A percentile compares a stretch with the other conserved stretches of the same genome.
phyloP scores from a whole-genome alignment of 2,797 vertebrate species.

The Eurystomus glaucurus region DNA sequence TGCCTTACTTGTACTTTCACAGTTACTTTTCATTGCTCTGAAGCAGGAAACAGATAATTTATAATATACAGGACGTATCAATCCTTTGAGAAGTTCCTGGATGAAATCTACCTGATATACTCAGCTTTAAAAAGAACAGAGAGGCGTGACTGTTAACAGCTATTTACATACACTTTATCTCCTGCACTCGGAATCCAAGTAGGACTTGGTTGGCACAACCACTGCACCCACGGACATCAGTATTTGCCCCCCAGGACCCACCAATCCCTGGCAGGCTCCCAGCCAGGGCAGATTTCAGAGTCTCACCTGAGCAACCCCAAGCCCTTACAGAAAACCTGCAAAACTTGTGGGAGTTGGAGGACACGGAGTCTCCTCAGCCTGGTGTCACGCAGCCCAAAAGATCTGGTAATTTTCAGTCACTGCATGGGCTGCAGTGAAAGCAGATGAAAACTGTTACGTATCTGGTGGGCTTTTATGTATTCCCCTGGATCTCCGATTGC shows the following conservation, averaged over 20 bases:
- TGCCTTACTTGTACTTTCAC: not conserved
- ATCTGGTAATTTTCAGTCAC: not conserved
- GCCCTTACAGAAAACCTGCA: not conserved
- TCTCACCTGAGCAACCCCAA: not conserved
- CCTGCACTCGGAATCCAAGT: not conserved
- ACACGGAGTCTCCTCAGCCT: not conserved
- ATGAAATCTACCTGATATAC: not conserved
- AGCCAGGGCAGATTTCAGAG: not conserved
- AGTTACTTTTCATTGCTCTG: not conserved
- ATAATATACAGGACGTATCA: not conserved
- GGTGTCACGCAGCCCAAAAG: not conserved
- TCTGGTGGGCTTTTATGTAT: not conserved
- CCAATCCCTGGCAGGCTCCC: not conserved
- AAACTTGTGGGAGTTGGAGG: not conserved
- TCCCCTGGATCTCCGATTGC: not conserved
- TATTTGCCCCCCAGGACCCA: not conserved
- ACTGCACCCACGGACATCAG: rapidly evolving
- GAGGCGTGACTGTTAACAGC: not conserved
- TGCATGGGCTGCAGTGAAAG: not conserved
- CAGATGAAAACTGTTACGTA: not conserved
- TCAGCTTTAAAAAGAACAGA: not conserved
- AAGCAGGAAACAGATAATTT: not conserved
- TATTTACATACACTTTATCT: not conserved
- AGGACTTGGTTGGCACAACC: not conserved
- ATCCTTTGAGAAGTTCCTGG: not conserved